Conservation (phyloP, 2,113 vertebrate genomes). For the Grammomys surdaster region DNA sequence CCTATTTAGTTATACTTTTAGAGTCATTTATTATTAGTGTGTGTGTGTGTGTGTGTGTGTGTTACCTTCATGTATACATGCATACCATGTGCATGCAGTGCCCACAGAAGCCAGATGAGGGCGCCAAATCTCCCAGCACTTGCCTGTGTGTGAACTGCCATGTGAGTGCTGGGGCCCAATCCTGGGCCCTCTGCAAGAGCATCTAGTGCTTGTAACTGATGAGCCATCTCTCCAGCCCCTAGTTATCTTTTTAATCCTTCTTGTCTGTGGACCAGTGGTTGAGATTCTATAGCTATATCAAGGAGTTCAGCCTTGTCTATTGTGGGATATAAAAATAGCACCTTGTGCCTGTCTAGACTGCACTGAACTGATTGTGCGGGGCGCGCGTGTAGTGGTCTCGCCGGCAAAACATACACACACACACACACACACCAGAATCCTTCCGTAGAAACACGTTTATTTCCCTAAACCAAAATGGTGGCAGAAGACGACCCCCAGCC, state of each 20-base stretch:
- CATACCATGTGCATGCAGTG: background rate
- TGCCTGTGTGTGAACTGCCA: background rate
- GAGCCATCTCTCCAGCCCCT: background rate
- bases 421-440: no score
- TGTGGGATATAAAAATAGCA: background rate
- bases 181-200: no score
- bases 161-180: background rate
- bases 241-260: background rate
- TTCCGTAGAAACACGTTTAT: no score
- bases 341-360: background rate
- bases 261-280: background rate
- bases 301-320: background rate
- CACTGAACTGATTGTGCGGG: background rate
- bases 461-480: no score
- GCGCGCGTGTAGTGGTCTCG: no score
- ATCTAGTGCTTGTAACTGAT: background rate
- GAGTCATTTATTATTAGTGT: background rate
- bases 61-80: background rate
- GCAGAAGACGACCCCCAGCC: no score
- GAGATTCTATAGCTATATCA: background rate
- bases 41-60: background rate
- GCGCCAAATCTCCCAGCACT: background rate
- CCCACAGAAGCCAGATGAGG: background rate
- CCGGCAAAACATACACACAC: no score
- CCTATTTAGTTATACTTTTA: background rate